A percentile compares a stretch with the other conserved stretches of the same genome.
Conservation (phyloP, 1,140 invertebrate species). For the Chironomus striatipennis region DNA sequence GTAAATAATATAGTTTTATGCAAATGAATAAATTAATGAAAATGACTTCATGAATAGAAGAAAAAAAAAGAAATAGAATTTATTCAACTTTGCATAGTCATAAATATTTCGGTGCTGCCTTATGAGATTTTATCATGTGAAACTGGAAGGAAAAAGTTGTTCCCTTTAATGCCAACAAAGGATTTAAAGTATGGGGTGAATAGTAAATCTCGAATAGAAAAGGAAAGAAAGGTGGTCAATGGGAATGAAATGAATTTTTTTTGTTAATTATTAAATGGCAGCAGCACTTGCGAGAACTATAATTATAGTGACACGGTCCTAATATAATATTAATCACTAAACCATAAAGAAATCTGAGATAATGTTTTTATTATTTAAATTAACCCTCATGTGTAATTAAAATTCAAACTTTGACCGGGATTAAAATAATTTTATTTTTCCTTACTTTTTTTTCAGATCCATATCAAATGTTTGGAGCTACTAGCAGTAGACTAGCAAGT, state of each 20-base stretch:
- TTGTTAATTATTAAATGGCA: slow-evolving; percentile 25
- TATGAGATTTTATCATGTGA: not conserved
- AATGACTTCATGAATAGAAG: not conserved
- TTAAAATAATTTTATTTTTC: slow-evolving; percentile 31
- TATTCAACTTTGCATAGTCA: slow-evolving; percentile 2
- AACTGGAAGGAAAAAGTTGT: not conserved
- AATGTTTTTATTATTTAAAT: not conserved
- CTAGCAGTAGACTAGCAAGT: slow-evolving; percentile 84
- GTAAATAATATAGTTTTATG: slow-evolving; percentile 15
- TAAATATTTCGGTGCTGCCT: not conserved
- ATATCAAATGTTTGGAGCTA: slow-evolving; percentile 92
- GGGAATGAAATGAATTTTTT: slow-evolving; percentile 21
- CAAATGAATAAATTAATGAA: slow-evolving; percentile 10
- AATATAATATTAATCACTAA: not conserved
- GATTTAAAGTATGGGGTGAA: not conserved
- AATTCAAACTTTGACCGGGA: not conserved
- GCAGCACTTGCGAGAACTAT: not conserved
- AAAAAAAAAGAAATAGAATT: not conserved
- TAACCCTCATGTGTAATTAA: not conserved
- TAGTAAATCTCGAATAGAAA: slow-evolving; percentile 14
- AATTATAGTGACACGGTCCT: not conserved
- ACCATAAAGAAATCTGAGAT: slow-evolving; percentile 11
- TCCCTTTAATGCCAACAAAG: not conserved
- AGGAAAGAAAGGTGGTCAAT: not conserved
- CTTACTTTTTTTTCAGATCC: slow-evolving; percentile 65